Evolutionary conservation across 2,888 invertebrate species (phyloP).

Genomic region (Unio pictorum): DNA sequence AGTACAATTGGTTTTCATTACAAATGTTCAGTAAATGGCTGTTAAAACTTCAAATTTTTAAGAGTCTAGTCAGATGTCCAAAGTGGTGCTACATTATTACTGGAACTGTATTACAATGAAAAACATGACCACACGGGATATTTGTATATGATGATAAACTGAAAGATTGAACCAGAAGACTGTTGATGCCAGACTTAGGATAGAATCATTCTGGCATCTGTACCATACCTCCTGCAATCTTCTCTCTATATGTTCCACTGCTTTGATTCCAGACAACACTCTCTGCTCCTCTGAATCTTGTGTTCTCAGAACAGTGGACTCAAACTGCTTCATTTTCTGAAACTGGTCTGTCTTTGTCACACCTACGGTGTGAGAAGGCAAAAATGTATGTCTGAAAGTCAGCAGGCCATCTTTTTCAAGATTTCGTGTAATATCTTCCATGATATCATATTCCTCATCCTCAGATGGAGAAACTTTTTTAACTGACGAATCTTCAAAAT

Average conservation of each 20-base stretch:
- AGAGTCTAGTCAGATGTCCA: too few relatives aligned
- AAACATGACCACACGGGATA: too few relatives aligned
- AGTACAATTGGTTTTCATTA: too few relatives aligned
- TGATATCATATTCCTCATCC: conserved; percentile 31
- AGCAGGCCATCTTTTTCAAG: conserved; percentile 35
- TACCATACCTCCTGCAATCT: conserved; percentile 52
- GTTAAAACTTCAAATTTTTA: too few relatives aligned
- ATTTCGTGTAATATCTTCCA: conserved; percentile 36
- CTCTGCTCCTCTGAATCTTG: conserved; percentile 59
- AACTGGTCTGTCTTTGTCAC: conserved; percentile 68
- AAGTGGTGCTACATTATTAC: too few relatives aligned
- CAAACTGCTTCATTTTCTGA: conserved; percentile 58
- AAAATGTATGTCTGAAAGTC: conserved; percentile 50
- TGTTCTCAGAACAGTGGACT: conserved; percentile 54
- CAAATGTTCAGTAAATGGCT: too few relatives aligned
- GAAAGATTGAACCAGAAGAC: background rate
- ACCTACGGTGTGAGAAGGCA: conserved; percentile 57
- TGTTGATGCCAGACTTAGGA: background rate
- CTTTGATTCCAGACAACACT: conserved; percentile 60
- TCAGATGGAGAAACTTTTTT: conserved; percentile 14
- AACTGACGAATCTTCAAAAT: conserved; percentile 11
- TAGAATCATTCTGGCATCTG: background rate
- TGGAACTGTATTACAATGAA: too few relatives aligned
- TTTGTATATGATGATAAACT: too few relatives aligned
- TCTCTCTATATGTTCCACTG: conserved; percentile 60